Percentiles rank a stretch among this genome's conserved stretches.
Conservation (phyloP, 2,888 invertebrate species). For the Gymnoscelis rufifasciata region DNA sequence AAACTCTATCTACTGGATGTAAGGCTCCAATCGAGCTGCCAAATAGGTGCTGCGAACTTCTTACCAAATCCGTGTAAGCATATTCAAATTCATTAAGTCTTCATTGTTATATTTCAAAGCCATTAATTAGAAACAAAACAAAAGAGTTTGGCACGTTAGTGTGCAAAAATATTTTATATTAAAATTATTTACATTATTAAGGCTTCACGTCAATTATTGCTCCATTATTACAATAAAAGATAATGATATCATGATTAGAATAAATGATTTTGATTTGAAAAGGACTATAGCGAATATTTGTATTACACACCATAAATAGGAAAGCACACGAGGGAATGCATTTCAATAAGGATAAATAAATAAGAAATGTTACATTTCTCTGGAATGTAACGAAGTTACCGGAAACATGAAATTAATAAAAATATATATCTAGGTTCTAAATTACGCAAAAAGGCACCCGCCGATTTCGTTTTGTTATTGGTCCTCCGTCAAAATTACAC, state of each 20-base stretch:
- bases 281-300: constrained; percentile 27
- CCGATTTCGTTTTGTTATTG: constrained; percentile 50
- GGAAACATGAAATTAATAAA: constrained; percentile 33
- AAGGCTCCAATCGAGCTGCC: background rate
- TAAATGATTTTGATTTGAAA: constrained; percentile 23
- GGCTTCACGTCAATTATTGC: constrained; percentile 67
- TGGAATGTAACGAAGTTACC: constrained; percentile 73
- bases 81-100: too few relatives aligned
- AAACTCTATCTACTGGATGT: background rate
- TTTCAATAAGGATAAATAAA: constrained; percentile 50
- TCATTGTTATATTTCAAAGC: background rate
- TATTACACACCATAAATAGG: constrained; percentile 56
- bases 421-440: constrained; percentile 48
- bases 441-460: constrained; percentile 64
- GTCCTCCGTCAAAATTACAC: constrained; percentile 59
- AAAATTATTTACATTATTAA: constrained; percentile 56
- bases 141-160: constrained; percentile 61
- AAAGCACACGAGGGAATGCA: constrained; percentile 61
- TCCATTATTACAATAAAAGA: constrained; percentile 43
- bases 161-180: constrained; percentile 52
- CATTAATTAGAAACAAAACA: constrained; percentile 21
- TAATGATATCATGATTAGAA: constrained; percentile 15
- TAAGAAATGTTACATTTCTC: constrained; percentile 57
- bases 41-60: background rate
- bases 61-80: background rate